A percentile compares a stretch with the other conserved stretches of the same genome.
phyloP scores from a whole-genome alignment of 2,797 vertebrate species.

The Petrocephalus schoutedeni region DNA sequence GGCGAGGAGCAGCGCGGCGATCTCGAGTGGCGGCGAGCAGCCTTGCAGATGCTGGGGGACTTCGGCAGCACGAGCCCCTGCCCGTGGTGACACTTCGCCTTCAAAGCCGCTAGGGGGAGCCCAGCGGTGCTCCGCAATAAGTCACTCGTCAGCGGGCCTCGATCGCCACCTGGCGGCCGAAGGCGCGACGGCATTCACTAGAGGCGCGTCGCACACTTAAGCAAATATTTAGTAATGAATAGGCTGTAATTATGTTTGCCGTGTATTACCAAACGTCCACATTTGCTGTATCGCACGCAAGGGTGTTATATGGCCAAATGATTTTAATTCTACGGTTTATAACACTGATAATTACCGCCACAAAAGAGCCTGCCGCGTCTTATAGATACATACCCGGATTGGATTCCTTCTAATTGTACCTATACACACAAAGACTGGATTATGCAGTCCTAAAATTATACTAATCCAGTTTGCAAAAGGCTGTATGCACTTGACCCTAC shows the following conservation, averaged over 20 bases:
- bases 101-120: conserved; percentile 49
- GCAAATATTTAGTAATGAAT: background rate
- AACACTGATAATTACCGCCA: background rate
- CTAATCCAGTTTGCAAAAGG: background rate
- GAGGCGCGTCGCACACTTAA: background rate
- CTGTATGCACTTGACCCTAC: background rate
- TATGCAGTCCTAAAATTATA: background rate
- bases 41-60: conserved; percentile 39
- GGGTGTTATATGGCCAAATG: background rate
- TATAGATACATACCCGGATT: background rate
- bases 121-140: background rate
- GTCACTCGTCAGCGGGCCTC: conserved; percentile 11
- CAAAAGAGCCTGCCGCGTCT: background rate
- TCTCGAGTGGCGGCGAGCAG: conserved; percentile 16
- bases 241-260: background rate
- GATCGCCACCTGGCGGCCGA: conserved; percentile 40
- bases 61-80: conserved; percentile 52
- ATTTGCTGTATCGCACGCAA: background rate
- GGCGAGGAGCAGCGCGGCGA: conserved; percentile 43
- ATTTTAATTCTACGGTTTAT: background rate
- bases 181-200: background rate
- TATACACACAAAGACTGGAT: background rate
- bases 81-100: conserved; percentile 29
- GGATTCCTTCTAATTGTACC: background rate
- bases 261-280: background rate